Percentiles rank a stretch among this genome's conserved stretches.
These are phyloP conservation scores for Dicyema japonicum DNA, from an alignment of 1,140 invertebrate species.

Conservation along the genomic window DNA sequence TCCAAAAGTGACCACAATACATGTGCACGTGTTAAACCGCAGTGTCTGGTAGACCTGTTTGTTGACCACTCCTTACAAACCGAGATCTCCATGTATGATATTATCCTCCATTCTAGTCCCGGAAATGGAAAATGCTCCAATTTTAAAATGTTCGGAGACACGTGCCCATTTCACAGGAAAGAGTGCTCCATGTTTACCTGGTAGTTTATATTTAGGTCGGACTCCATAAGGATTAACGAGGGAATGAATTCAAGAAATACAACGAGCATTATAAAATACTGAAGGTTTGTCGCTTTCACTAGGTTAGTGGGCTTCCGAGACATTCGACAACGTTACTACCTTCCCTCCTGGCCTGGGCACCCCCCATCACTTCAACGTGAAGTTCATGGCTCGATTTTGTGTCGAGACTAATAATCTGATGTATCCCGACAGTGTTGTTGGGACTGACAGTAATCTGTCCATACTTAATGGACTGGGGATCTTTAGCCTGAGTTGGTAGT, in stretches of 20 bases:
- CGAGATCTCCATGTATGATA: conserved; percentile 32
- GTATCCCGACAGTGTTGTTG: conserved; percentile 82
- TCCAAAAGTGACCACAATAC: conserved; percentile 45
- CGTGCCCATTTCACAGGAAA: not conserved
- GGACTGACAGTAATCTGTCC: conserved; percentile 86
- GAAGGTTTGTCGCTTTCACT: conserved; percentile 22
- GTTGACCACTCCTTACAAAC: conserved; percentile 94
- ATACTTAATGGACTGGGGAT: conserved; percentile 70
- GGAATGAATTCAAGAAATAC: not conserved
- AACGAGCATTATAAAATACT: not conserved
- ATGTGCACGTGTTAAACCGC: conserved; percentile 69
- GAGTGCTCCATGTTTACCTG: not conserved
- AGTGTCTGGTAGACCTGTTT: conserved; percentile 76
- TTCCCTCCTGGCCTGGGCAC: conserved; percentile 88
- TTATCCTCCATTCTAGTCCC: not conserved
- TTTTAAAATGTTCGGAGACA: conserved; percentile 1
- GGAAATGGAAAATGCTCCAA: not conserved
- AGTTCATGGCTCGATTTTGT: conserved; percentile 72
- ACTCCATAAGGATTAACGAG: not conserved
- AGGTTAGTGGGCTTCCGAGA: conserved; percentile 73
- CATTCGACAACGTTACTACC: conserved; percentile 74
- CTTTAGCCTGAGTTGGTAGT: conserved; percentile 28
- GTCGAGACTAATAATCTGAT: conserved; percentile 34
- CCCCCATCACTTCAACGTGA: conserved; percentile 84
- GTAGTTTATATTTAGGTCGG: not conserved